phyloP scores from a whole-genome alignment of 2,888 invertebrate genomes.

The Cephus spinipes region DNA sequence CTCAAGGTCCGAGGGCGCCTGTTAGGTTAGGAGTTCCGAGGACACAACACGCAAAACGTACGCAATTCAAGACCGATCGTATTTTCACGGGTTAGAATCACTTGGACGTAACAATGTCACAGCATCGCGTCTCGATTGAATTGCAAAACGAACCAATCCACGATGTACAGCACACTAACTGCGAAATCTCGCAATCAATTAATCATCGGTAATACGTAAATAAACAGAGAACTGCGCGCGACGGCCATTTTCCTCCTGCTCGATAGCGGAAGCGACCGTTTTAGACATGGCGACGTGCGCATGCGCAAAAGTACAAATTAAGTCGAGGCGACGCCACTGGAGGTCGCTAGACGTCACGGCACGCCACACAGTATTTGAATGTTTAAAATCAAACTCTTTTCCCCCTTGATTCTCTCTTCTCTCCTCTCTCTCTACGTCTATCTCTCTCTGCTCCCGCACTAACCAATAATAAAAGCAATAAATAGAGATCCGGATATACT shows the following conservation, averaged over 20 bases:
- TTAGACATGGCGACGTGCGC: neutral
- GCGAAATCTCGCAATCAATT: conserved; percentile 34
- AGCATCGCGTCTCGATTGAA: neutral
- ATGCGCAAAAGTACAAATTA: neutral
- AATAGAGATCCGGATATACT: conserved; percentile 1
- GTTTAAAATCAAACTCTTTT: neutral
- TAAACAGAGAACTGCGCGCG: conserved; percentile 57
- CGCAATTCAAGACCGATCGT: neutral
- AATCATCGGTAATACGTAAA: conserved; percentile 48
- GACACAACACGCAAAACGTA: conserved; percentile 30
- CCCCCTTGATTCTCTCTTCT: neutral
- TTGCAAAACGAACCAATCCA: neutral
- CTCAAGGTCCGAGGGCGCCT: neutral
- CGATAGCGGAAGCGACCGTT: conserved; percentile 17
- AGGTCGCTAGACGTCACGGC: neutral
- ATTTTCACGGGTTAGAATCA: conserved; percentile 4
- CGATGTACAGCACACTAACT: neutral
- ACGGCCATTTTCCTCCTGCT: conserved; percentile 49
- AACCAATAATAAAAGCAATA: conserved; percentile 5
- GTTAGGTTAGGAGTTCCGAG: conserved; percentile 14
- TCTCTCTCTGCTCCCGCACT: neutral
- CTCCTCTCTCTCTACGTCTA: neutral
- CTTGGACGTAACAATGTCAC: neutral
- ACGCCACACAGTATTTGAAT: conserved; percentile 15
- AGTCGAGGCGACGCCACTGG: neutral